Evolutionary conservation across 2,888 invertebrate species (phyloP).

Genomic region (Syrphus vitripennis): DNA sequence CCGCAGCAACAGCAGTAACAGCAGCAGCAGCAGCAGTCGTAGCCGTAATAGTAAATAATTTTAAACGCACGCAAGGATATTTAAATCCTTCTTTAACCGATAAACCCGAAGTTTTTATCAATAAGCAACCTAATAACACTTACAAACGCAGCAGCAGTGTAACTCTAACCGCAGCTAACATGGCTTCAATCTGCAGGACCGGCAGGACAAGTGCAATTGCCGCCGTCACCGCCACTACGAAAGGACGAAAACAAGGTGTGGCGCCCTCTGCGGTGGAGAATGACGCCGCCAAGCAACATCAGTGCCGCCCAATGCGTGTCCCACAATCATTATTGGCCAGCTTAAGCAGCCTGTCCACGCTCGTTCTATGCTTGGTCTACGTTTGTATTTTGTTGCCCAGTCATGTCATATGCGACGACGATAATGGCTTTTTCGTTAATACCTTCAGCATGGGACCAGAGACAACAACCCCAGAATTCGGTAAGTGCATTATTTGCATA

Average conservation of each 20-base stretch:
- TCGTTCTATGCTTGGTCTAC: constrained; percentile 75
- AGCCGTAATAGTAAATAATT: constrained; percentile 29
- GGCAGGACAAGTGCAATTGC: constrained; percentile 12
- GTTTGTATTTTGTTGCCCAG: constrained; percentile 75
- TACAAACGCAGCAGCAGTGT: constrained; percentile 39
- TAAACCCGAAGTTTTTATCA: constrained; percentile 29
- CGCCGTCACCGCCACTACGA: no score
- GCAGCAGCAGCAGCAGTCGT: constrained; percentile 26
- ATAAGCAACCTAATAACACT: constrained; percentile 57
- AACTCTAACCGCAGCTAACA: constrained; percentile 30
- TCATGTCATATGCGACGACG: constrained; percentile 78
- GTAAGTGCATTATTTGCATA: constrained; percentile 77
- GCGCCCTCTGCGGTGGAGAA: background rate
- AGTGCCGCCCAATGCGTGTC: constrained; percentile 75
- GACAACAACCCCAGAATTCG: constrained; percentile 80
- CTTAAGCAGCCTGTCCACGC: constrained; percentile 67
- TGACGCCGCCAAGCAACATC: constrained; percentile 25
- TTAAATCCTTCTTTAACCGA: constrained; percentile 31
- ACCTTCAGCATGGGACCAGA: constrained; percentile 79
- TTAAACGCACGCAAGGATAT: constrained; percentile 55
- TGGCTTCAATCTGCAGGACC: background rate
- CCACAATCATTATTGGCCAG: constrained; percentile 77
- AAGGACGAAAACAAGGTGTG: background rate
- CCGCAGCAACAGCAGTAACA: constrained; percentile 27
- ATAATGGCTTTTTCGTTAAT: constrained; percentile 79